Evolutionary conservation across 2,113 vertebrate species (phyloP), one percentile per base, ranked within the genome.

Genomic region (Phalacrocorax aristotelis): DNA sequence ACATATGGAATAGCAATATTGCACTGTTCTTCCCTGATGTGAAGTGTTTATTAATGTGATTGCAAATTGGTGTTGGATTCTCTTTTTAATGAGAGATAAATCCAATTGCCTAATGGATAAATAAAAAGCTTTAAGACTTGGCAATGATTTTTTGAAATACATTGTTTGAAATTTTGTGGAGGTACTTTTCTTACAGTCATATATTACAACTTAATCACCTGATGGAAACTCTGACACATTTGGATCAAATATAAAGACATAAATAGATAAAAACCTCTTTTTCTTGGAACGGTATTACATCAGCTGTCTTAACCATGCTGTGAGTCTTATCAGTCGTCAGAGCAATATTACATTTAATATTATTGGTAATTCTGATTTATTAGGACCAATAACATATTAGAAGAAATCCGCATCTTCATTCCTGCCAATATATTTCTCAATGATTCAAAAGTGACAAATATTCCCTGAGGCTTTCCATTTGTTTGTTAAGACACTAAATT

Each of bases 271-370:
- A 92, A 72, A 51, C 7, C 2, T 55, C 30, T 57, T 52, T 87
- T 6, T 52, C 61, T 88, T 57, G 22, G 11, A 86, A 68, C 0
- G 2, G 23, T 54, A 48, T 76, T 68, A 34, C 0, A 0, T 64
- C 54, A 83, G 27, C 32, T 87, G 18, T 32, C 17, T 87, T 87
- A 86, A 81, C 17, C 32, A 36, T 48, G 34, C 26, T 71, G 26
- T 79, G 52, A 40, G 44, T 46, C 68, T 79, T 68, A 61, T 25
- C 44, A 60, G 29, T 71, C 48, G 20, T 8, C 30, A 61, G 23
- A 42, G 22, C 22, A 84, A 5, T 70, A 36, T 27, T 29, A 27
- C 1, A 22, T 65, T 91, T 69, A 65, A 38, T 38, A 46, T 10
- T 57, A 49, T 14, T 68, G 26, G 12, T 38, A 76, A 74, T 77